Evolutionary conservation across 2,888 invertebrate genomes (phyloP), one percentile per base, ranked within the genome.

Genomic region (Falcaria lacertinaria): DNA sequence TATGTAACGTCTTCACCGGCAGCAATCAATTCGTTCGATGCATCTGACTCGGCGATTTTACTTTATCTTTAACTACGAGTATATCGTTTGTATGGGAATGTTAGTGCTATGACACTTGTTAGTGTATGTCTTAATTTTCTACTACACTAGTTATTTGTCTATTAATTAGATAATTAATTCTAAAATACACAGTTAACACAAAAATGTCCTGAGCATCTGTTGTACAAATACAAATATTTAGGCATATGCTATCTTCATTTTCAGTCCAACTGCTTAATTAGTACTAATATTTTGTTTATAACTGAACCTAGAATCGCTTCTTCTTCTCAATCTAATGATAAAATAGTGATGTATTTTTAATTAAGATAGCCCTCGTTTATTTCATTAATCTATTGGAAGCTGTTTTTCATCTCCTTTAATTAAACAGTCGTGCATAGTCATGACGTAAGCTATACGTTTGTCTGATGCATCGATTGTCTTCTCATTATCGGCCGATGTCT

Each of bases 1-100:
- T 79, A 62, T 69, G 80, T 74, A 81, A 83, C 74, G 61, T 63
- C 75, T 75, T 74, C 57, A 77, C 79, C 74, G 69, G 60, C 65
- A 60, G 69, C 64, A 72, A 78, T 76, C 75, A 70, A 78, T 80
- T 78, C 74, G 64, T 58, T 67, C 64, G 69, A 60, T 68, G 70
- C 69, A 65, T 64, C 71, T 76, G 76, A 79, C 78, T 63, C 57
- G 60, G 69, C 74, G 53, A 55, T 71, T 77, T 78, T 47, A 50
- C 45, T 63, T 69, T 65, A 57, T 58, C 52, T 64, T 53, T 57
- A 57, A 55, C 52, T 63, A 54, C 57, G 44, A 44, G n/a, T n/a
- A n/a, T 41, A 1, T 28, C 7, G 11, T 28, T 22, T 37, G 37
- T 37, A 25, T 15, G 15, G 15, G 7, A 34, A 34, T 4, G 15